Base-by-base conservation (phyloP, 2,888 invertebrate genomes). In the Dicycla oo region DNA sequence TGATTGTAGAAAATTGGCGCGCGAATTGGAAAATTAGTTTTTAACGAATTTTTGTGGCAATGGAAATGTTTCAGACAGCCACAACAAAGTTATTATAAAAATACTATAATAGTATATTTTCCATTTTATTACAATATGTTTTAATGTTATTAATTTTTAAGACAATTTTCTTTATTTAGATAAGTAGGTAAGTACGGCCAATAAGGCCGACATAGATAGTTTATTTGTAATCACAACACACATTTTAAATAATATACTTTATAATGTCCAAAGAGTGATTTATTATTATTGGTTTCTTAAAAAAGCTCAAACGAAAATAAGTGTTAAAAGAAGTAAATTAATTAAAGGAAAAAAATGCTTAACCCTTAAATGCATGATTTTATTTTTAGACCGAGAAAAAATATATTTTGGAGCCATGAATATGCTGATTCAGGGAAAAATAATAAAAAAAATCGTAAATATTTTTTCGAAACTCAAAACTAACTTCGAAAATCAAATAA, bases 1-100 rank as follows among this genome's bases (percentile, higher is more conserved):
- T 26, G 67, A 81, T 75, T 81, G 57, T 63, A 65, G 62, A 70
- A 76, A 81, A 83, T 71, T 80, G 70, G 72, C 56, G 60, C 60
- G 45, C 49, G 30, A 79, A 71, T 83, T 43, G 43, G 65, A 47
- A 83, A 80, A 81, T 73, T 79, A n/a, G 72, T 76, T 83, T 74
- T 64, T 72, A 83, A 74, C 56, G 51, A 79, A 73, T 68, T 79
- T 73, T 34, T 62, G 51, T 53, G 57, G 57, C 6, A 58, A 15
- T 23, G 58, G 54, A 68, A 82, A 60, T 40, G 43, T 69, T 66
- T 57, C 51, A 54, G 68, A 65, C 60, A 58, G 56, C 38, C 61
- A 58, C 20, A 54, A 40, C 18, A 1, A 43, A 60, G 26, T 38
- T 49, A 34, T 20, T 47, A 23, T 51, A 7, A 40, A 30, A 53